These are phyloP conservation scores for Melieria picta DNA, from an alignment of 2,888 invertebrate genomes.

Conservation along the genomic window DNA sequence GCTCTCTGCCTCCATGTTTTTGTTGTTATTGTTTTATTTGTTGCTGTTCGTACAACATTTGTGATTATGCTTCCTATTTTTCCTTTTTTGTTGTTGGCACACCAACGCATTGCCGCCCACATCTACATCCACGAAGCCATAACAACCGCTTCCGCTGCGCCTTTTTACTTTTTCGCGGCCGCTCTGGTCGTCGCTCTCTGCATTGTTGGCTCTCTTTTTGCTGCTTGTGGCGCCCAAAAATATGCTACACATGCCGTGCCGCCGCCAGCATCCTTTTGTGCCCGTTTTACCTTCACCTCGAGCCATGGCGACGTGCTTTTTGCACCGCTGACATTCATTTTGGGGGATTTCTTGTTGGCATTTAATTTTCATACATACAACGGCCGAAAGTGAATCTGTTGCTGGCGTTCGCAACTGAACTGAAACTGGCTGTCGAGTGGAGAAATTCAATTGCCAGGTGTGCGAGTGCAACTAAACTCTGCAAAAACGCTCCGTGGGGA, in stretches of 20 bases:
- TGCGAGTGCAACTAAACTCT: too few relatives aligned
- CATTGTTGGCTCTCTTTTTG: too few relatives aligned
- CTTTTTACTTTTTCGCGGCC: not conserved
- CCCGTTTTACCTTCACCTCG: not conserved
- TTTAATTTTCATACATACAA: not conserved
- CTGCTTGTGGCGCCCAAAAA: conserved; percentile 7
- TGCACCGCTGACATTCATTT: not conserved
- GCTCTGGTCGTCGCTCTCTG: not conserved
- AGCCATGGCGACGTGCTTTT: not conserved
- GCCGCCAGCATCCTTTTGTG: not conserved
- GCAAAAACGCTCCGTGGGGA: too few relatives aligned
- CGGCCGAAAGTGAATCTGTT: conserved; percentile 32
- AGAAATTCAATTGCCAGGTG: too few relatives aligned
- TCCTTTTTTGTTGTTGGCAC: conserved; percentile 10
- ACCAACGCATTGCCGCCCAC: conserved; percentile 17
- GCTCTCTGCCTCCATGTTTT: not conserved
- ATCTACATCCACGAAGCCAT: not conserved
- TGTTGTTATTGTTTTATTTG: conserved; percentile 9
- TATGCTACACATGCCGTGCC: conserved; percentile 8
- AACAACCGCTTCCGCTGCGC: not conserved
- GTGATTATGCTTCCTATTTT: not conserved
- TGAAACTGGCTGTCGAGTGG: too few relatives aligned
- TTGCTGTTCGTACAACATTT: not conserved
- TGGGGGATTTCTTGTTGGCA: not conserved
- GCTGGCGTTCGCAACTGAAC: not conserved